Base-by-base conservation (phyloP, 2,888 invertebrate species). In the Platycheirus rosarum region DNA sequence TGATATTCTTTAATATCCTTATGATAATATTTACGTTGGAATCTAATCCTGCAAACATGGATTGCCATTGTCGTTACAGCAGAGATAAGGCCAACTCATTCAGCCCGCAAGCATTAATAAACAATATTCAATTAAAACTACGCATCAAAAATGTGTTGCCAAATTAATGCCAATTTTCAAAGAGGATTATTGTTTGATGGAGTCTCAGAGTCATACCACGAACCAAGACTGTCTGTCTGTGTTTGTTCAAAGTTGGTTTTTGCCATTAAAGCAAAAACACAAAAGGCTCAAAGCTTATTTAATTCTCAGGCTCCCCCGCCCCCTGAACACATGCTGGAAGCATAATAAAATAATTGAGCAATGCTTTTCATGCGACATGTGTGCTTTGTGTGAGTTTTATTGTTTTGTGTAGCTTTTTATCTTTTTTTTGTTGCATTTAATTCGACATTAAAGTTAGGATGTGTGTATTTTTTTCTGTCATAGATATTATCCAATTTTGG, bases 51-150 rank as follows among this genome's bases (percentile, higher is more conserved):
- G 46, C 48, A 7, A 53, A 75, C 57, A 75, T 62, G 74, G 44
- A 40, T 40, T 26, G 55, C 62, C 62, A n/a, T n/a, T n/a, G 69
- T 68, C 69, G 40, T 66, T 60, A 49, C 46, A 26, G 42, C 65
- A 66, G 0, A 44, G 60, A 80, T 76, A 76, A 76, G 65, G n/a
- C 13, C 11, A 9, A 11, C 13, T 14, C 16, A 13, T 20, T 8
- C n/a, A 11, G 7, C 40, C 40, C 48, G 13, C 40, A 29, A 68
- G 32, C 32, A 55, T 16, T n/a, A 60, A 60, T 76, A 70, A 76
- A 76, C 70, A 71, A 48, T 60, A 70, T 80, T 80, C 80, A 80
- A 80, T 80, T 80, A 71, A 76, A 76, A 66, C 76, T 53, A 76
- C 70, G 44, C 70, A 48, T 13, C 20, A 76, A 66, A 65, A 70